Evolutionary conservation across 2,113 vertebrate species (phyloP).

Genomic region (Pyrgilauda ruficollis): DNA sequence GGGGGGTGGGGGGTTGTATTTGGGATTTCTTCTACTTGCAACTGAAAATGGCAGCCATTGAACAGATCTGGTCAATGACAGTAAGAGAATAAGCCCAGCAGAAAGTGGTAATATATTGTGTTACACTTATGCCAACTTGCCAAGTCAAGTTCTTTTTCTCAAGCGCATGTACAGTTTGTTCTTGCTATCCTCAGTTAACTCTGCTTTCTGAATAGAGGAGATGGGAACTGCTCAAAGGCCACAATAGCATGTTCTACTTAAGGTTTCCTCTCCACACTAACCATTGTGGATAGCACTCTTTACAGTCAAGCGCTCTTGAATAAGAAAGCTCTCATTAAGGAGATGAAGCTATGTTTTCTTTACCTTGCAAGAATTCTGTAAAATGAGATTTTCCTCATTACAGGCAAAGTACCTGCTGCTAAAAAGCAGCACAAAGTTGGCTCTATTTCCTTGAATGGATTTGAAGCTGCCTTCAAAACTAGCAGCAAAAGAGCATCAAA

Average conservation of each 20-base stretch:
- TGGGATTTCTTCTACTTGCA: slow-evolving; percentile 49
- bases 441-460: not conserved
- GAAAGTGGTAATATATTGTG: slow-evolving; percentile 73
- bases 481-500: slow-evolving; percentile 69
- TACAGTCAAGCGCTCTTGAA: slow-evolving; percentile 64
- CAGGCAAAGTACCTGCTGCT: slow-evolving; percentile 45
- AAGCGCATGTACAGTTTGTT: slow-evolving; percentile 65
- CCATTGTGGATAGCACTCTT: slow-evolving; percentile 63
- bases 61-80: slow-evolving; percentile 70
- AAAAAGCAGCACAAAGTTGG: slow-evolving; percentile 41
- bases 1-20: not conserved
- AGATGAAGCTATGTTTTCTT: slow-evolving; percentile 44
- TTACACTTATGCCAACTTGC: slow-evolving; percentile 66
- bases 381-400: slow-evolving; percentile 62
- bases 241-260: slow-evolving; percentile 70
- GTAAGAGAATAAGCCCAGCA: slow-evolving; percentile 65
- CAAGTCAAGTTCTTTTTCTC: slow-evolving; percentile 72
- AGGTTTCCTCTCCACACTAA: slow-evolving; percentile 63
- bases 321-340: slow-evolving; percentile 54
- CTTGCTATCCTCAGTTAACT: slow-evolving; percentile 65
- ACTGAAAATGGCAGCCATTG: slow-evolving; percentile 59
- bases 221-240: slow-evolving; percentile 68
- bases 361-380: slow-evolving; percentile 43
- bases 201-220: slow-evolving; percentile 67
- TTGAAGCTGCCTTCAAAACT: slow-evolving; percentile 52